Percentiles rank a stretch among this genome's conserved stretches.
These are phyloP conservation scores for Halichoeres trimaculatus DNA, from an alignment of 2,113 vertebrate genomes.

Conservation along the genomic window DNA sequence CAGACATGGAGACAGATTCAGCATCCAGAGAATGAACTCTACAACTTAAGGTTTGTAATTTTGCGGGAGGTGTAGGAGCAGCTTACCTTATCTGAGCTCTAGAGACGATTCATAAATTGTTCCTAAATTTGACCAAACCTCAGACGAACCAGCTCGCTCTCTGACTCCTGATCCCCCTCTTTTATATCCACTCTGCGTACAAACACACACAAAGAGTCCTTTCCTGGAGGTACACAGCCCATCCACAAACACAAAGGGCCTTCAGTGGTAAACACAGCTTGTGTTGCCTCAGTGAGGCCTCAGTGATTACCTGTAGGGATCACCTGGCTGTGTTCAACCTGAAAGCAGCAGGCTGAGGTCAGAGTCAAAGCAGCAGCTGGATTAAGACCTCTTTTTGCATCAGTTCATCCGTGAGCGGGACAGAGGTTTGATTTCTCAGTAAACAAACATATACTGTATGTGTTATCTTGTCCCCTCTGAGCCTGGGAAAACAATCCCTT, in stretches of 20 bases:
- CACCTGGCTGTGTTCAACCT: constrained; percentile 23
- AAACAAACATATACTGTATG: constrained; percentile 47
- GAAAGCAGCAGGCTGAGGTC: constrained; percentile 15
- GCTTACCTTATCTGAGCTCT: constrained; percentile 56
- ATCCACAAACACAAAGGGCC: constrained; percentile 39
- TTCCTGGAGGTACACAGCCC: constrained; percentile 27
- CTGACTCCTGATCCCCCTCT: constrained; percentile 8
- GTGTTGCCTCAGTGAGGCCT: constrained; percentile 20
- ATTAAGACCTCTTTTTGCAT: constrained; percentile 20
- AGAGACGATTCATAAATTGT: constrained; percentile 5
- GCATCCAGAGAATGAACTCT: too few species aligned
- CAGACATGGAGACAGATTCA: too few species aligned
- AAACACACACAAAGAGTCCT: constrained; percentile 13
- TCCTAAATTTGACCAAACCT: constrained; percentile 15
- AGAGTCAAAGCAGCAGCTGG: constrained; percentile 1
- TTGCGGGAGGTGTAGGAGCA: too few species aligned
- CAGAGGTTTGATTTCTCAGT: constrained; percentile 52
- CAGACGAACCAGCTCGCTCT: neutral
- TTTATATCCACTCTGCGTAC: constrained; percentile 42
- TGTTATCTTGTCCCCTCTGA: neutral
- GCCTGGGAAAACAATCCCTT: constrained; percentile 46
- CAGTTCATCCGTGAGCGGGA: neutral
- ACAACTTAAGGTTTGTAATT: too few species aligned
- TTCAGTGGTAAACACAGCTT: constrained; percentile 18
- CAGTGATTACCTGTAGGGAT: constrained; percentile 52